Evolutionary conservation across 2,113 vertebrate species (phyloP).

Genomic region (Odocoileus hemionus): DNA sequence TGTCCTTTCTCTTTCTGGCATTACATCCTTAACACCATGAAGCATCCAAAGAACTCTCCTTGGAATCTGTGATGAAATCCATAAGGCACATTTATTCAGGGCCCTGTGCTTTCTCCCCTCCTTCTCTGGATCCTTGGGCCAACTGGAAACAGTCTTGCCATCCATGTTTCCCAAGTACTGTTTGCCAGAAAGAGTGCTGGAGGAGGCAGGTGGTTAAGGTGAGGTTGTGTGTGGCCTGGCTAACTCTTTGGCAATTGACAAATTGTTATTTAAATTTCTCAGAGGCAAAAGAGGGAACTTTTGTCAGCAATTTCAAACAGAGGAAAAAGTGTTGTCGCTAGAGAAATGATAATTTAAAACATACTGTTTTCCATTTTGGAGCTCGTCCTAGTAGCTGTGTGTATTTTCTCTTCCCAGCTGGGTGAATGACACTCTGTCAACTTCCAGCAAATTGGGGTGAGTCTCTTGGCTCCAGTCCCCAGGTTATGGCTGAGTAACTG

Average conservation of each 20-base stretch:
- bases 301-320: constrained; percentile 41
- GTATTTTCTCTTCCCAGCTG: constrained; percentile 14
- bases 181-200: background rate
- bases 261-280: constrained; percentile 32
- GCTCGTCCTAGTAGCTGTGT: background rate
- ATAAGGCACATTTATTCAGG: background rate
- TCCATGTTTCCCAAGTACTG: background rate
- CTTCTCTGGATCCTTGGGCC: background rate
- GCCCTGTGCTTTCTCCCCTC: background rate
- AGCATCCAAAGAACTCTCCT: background rate
- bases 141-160: background rate
- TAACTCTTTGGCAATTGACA: constrained; percentile 23
- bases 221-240: background rate
- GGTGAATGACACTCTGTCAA: constrained; percentile 31
- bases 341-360: constrained; percentile 40
- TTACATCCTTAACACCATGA: background rate
- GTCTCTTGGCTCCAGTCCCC: background rate
- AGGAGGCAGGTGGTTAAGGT: constrained; percentile 15
- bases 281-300: constrained; percentile 21
- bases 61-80: background rate
- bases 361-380: constrained; percentile 52
- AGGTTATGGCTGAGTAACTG: constrained; percentile 20
- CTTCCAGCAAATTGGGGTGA: constrained; percentile 54
- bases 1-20: background rate
- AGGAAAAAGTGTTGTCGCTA: constrained; percentile 8